Evolutionary conservation across 2,797 vertebrate species (phyloP).

Genomic region (Sebastolobus altivelis): DNA sequence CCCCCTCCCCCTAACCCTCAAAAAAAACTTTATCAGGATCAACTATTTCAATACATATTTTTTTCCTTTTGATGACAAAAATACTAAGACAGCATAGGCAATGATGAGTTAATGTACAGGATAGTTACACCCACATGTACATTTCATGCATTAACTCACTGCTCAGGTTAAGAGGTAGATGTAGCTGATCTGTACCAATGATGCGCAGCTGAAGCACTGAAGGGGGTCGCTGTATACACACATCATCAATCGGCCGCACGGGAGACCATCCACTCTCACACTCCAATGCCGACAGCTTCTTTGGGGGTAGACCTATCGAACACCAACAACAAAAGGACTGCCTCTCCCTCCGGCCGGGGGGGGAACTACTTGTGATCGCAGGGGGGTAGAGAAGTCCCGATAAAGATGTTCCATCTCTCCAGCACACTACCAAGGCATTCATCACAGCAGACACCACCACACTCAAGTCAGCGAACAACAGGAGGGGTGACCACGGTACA

Average conservation of each 20-base stretch:
- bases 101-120: slow-evolving; percentile 63
- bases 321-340: slow-evolving; percentile 64
- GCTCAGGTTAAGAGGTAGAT: slow-evolving; percentile 76
- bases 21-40: slow-evolving; percentile 9
- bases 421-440: slow-evolving; percentile 84
- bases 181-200: slow-evolving; percentile 75
- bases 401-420: slow-evolving; percentile 74
- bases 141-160: slow-evolving; percentile 85
- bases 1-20: slow-evolving; percentile 50
- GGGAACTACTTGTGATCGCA: slow-evolving; percentile 79
- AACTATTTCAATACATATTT: slow-evolving; percentile 13
- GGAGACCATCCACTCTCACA: slow-evolving; percentile 79
- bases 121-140: slow-evolving; percentile 82
- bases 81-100: slow-evolving; percentile 29
- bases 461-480: slow-evolving; percentile 80
- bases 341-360: slow-evolving; percentile 71
- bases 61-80: slow-evolving; percentile 8
- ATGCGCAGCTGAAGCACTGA: slow-evolving; percentile 55
- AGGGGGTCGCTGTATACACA: slow-evolving; percentile 62
- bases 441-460: slow-evolving; percentile 83
- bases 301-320: slow-evolving; percentile 79
- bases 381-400: slow-evolving; percentile 73
- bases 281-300: slow-evolving; percentile 73
- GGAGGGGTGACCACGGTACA: slow-evolving; percentile 74
- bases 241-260: slow-evolving; percentile 56